phyloP scores from a whole-genome alignment of 2,113 vertebrate genomes.

The Eira barbara region DNA sequence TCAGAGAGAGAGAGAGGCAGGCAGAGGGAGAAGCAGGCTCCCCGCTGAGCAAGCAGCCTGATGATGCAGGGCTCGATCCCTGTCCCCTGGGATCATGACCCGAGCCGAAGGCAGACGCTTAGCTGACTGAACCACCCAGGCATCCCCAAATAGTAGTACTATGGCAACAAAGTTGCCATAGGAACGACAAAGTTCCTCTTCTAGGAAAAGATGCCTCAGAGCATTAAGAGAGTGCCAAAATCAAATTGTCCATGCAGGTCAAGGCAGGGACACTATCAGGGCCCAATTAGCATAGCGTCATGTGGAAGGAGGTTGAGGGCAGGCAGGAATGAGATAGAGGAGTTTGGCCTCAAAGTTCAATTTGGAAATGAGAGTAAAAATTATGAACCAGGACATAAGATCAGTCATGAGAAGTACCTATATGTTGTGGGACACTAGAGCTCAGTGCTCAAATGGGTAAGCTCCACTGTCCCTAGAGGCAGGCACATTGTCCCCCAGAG shows the following conservation, averaged over 20 bases:
- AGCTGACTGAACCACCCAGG: neutral
- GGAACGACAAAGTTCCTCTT: neutral
- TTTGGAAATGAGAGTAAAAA: neutral
- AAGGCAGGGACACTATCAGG: neutral
- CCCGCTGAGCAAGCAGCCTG: neutral
- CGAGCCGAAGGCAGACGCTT: neutral
- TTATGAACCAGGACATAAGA: neutral
- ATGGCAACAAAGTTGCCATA: no score
- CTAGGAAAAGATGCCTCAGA: neutral
- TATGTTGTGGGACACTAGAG: neutral
- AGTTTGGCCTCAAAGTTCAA: neutral
- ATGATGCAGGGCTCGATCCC: neutral
- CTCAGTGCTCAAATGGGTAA: neutral
- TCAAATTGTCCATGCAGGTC: neutral
- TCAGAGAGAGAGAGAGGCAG: no score
- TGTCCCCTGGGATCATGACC: neutral
- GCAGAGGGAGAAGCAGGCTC: neutral
- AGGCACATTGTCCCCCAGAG: neutral
- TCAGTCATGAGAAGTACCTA: neutral
- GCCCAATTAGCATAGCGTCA: neutral
- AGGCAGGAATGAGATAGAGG: neutral
- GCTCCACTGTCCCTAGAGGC: neutral
- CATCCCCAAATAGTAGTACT: neutral
- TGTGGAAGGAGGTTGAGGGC: neutral
- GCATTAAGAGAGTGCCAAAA: neutral